Base-by-base conservation (phyloP, 1,140 invertebrate genomes). In the Chlorops oryzae region DNA sequence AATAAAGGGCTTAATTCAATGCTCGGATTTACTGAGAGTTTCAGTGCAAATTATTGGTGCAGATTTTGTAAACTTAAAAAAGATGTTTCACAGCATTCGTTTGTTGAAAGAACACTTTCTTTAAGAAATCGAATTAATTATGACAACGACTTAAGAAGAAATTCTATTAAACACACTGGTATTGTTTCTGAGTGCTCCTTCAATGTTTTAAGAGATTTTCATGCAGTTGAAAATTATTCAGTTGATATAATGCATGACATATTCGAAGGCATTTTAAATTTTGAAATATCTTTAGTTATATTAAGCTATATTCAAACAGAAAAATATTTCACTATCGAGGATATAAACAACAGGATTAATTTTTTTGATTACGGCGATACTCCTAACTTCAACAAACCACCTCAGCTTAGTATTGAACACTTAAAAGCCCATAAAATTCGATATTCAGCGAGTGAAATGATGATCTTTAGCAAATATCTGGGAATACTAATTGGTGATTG, bases 191-290 rank as follows among this genome's bases (percentile, higher is more conserved):
- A 23, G 7, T 25, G 42, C 15, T 27, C 15, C 5, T 25, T 44
- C 7, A 24, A 44, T 44, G 42, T 27, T 10, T 27, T 44, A n/a
- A 5, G n/a, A 23, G 6, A 3, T 9, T 44, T 44, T 15, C 42
- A 44, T 24, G 13, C n/a, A 3, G 13, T 13, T 7, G 12, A 27
- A 13, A 44, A 44, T 44, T 25, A 3, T 24, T n/a, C 21, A 5
- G 21, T 24, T 7, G 42, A 44, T 44, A 25, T 24, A 3, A 23
- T 44, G 21, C 42, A 44, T 44, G 42, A 44, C 28, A 13, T 44
- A 3, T 24, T 13, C 5, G 42, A 44, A 27, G 42, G 22, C 15
- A 25, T 25, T 13, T 23, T 13, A n/a, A 12, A 27, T 25, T 44
- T 24, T 25, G n/a, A 24, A 44, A 12, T 12, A 44, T n/a, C 10